Base-by-base conservation (phyloP, 2,113 vertebrate species). In the Tachysurus fulvidraco region DNA sequence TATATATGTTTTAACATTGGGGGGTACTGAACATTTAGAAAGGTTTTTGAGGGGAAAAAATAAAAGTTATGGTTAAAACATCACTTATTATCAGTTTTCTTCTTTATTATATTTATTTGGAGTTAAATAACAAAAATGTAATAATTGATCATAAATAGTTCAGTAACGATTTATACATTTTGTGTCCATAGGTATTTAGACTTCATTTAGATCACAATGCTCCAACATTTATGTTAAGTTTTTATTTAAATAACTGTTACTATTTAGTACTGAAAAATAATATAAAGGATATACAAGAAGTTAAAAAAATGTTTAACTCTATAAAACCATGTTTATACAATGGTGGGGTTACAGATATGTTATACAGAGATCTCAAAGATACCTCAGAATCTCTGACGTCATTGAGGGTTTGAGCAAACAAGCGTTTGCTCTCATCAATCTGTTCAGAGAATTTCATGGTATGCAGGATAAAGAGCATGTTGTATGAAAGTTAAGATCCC, bases 171-270 rank as follows among this genome's bases (percentile, higher is more conserved):
- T 55, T 6, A 54, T 25, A 76, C 55, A 52, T 8, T 23, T 46
- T 77, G 50, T 78, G 8, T 78, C 12, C 74, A 28, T 28, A 30
- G 4, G 36, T 36, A 12, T 79, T 21, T 36, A 36, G 52, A 79
- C 28, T 57, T 54, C n/a, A 78, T 78, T 79, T 21, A 50, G 10
- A 23, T 9, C 28, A 80, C 77, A 80, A 17, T 80, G 17, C 13
- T 30, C 17, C 10, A 36, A 80, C 28, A 21, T 79, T 14, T 30
- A 28, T 52, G 14, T 59, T 81, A 83, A 80, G 41, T 6, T 25
- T 87, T 85, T 83, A 85, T 87, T 64, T 23, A 88, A 84, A 76
- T 65, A 87, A 16, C 10, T 78, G 59, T 62, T 71, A 9, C 41
- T 55, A 62, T 78, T 76, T 87, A 46, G 86, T 84, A 81, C 25